These are phyloP conservation scores for Selene dorsalis DNA, from an alignment of 2,797 vertebrate genomes.

Conservation along the genomic window DNA sequence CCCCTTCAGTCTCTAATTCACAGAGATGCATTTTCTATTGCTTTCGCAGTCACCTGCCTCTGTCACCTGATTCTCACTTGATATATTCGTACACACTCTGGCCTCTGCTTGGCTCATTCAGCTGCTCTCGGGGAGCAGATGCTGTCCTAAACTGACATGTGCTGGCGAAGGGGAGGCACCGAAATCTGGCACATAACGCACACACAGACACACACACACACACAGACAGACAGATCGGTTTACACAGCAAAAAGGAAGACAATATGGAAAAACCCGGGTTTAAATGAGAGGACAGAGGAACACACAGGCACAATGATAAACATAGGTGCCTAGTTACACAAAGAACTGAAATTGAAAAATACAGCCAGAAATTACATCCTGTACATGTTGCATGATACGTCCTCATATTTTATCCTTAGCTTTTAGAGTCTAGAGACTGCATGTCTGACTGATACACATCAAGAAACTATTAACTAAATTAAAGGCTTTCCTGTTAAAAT, in stretches of 20 bases:
- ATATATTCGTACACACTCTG: constrained; percentile 29
- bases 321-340: constrained; percentile 34
- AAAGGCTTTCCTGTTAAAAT: no score
- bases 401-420: neutral
- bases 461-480: no score
- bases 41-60: constrained; percentile 50
- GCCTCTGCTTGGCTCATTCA: constrained; percentile 42
- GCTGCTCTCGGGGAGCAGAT: constrained; percentile 69
- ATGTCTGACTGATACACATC: no score
- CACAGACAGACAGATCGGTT: constrained; percentile 45
- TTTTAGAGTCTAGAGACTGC: no score
- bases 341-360: constrained; percentile 16
- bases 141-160: constrained; percentile 64
- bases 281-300: constrained; percentile 41
- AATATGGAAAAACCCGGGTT: constrained; percentile 53
- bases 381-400: neutral
- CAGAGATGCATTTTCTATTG: constrained; percentile 34
- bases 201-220: constrained; percentile 2
- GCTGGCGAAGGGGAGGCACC: constrained; percentile 25
- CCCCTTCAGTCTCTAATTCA: constrained; percentile 22
- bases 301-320: constrained; percentile 24
- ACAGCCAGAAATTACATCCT: neutral
- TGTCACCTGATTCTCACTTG: constrained; percentile 58
- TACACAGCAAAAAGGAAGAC: constrained; percentile 53
- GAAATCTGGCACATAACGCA: constrained; percentile 39